A percentile compares a stretch with the other conserved stretches of the same genome.
phyloP scores from a whole-genome alignment of 35 echinoderm and acorn worm genomes.

The Heliocidaris tuberculata region DNA sequence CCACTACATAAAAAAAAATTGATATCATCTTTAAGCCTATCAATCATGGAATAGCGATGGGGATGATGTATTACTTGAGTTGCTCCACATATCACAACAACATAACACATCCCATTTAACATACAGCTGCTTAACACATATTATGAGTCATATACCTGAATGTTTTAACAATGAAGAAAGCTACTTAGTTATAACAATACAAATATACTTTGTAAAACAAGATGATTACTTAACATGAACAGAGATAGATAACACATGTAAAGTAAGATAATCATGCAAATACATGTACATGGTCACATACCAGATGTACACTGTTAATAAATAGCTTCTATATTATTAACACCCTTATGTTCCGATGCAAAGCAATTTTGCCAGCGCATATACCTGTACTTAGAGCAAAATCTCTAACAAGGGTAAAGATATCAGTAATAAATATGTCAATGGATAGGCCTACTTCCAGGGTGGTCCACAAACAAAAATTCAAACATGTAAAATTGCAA shows the following conservation, averaged over 20 bases:
- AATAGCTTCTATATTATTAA: not conserved
- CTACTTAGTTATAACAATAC: not conserved
- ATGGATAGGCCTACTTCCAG: too few species aligned
- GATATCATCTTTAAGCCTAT: not conserved
- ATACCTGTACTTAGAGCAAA: too few species aligned
- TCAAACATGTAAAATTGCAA: too few species aligned
- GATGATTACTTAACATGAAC: not conserved
- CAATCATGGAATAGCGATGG: not conserved
- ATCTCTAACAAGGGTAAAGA: too few species aligned
- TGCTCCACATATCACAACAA: not conserved
- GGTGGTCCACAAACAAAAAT: too few species aligned
- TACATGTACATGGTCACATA: conserved; percentile 1
- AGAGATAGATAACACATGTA: too few species aligned
- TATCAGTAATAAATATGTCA: too few species aligned
- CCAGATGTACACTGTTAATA: not conserved
- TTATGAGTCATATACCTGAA: not conserved
- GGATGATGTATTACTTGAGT: not conserved
- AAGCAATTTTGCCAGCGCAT: too few species aligned
- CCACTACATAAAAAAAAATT: not conserved
- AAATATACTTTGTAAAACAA: not conserved
- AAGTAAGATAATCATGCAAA: not conserved
- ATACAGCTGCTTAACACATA: conserved; percentile 8
- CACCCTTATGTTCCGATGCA: not conserved
- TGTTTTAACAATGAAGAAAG: not conserved
- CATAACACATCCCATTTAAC: not conserved